phyloP scores from a whole-genome alignment of 2,888 invertebrate genomes.

The Polia nebulosa region DNA sequence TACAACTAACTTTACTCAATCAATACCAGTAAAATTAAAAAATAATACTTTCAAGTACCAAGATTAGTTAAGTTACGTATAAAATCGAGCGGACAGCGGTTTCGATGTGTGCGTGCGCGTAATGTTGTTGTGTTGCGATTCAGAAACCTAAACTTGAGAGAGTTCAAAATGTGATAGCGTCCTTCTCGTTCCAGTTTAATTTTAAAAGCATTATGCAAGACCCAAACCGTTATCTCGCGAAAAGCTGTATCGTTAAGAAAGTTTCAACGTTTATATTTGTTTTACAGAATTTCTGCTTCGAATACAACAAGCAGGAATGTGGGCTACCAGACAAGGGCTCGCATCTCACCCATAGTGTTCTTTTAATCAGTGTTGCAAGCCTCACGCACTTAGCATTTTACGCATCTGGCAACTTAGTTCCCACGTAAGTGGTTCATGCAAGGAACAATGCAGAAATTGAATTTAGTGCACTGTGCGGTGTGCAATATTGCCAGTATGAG shows the following conservation, averaged over 20 bases:
- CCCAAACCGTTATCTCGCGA: conserved; percentile 10
- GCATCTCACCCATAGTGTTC: conserved; percentile 63
- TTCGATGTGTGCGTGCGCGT: no score
- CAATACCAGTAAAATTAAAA: no score
- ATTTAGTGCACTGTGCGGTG: conserved; percentile 54
- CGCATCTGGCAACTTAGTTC: conserved; percentile 57
- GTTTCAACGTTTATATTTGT: conserved; percentile 50
- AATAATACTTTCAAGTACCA: no score
- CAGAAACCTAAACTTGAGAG: no score
- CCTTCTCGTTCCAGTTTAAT: conserved; percentile 10
- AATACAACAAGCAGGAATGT: conserved; percentile 86
- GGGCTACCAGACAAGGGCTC: conserved; percentile 72
- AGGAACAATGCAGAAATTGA: conserved; percentile 50
- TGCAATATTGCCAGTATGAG: conserved; percentile 57
- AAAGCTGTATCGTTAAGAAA: conserved; percentile 17
- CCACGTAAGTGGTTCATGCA: conserved; percentile 61
- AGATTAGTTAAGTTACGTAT: no score
- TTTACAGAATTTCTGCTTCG: conserved; percentile 87
- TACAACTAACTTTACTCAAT: no score
- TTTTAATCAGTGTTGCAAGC: conserved; percentile 74
- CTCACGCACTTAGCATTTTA: conserved; percentile 70
- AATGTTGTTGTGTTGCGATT: no score
- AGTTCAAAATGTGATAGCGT: no score
- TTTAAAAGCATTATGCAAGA: conserved; percentile 35
- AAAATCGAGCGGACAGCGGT: no score